phyloP scores from a whole-genome alignment of 1,140 invertebrate species.

The Drosophila auraria region DNA sequence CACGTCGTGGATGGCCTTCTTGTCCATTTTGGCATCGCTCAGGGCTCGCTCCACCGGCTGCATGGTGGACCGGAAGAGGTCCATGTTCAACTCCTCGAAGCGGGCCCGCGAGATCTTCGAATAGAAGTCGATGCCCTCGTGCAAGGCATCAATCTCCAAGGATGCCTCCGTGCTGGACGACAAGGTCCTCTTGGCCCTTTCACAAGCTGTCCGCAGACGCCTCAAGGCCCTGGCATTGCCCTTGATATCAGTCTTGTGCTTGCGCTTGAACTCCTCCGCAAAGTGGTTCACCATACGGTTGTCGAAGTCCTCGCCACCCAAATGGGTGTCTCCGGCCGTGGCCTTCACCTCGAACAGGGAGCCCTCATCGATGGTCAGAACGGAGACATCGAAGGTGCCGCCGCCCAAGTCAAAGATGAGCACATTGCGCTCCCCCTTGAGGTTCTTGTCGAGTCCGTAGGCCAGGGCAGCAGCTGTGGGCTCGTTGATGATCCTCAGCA shows the following conservation, averaged over 20 bases:
- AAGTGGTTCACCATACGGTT: slow-evolving; percentile 94
- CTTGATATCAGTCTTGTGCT: slow-evolving; percentile 92
- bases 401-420: slow-evolving; percentile 91
- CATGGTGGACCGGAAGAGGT: slow-evolving; percentile 91
- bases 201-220: slow-evolving; percentile 91
- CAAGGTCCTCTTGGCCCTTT: slow-evolving; percentile 89
- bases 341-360: slow-evolving; percentile 92
- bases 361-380: slow-evolving; percentile 94
- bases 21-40: slow-evolving; percentile 91
- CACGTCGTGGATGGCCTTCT: slow-evolving; percentile 88
- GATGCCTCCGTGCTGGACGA: slow-evolving; percentile 90
- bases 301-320: slow-evolving; percentile 92
- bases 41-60: slow-evolving; percentile 90
- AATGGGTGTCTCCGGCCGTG: slow-evolving; percentile 91
- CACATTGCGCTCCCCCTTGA: slow-evolving; percentile 92
- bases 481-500: slow-evolving; percentile 93
- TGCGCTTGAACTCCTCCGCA: slow-evolving; percentile 92
- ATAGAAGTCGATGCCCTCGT: slow-evolving; percentile 94
- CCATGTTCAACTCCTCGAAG: slow-evolving; percentile 95
- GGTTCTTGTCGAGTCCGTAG: slow-evolving; percentile 93
- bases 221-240: slow-evolving; percentile 91
- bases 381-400: slow-evolving; percentile 94
- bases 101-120: slow-evolving; percentile 93
- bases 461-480: slow-evolving; percentile 93
- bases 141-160: slow-evolving; percentile 91